These are phyloP conservation scores for Mesorhabditis sp. DNA, from an alignment of 2,888 invertebrate species.

Conservation along the genomic window DNA sequence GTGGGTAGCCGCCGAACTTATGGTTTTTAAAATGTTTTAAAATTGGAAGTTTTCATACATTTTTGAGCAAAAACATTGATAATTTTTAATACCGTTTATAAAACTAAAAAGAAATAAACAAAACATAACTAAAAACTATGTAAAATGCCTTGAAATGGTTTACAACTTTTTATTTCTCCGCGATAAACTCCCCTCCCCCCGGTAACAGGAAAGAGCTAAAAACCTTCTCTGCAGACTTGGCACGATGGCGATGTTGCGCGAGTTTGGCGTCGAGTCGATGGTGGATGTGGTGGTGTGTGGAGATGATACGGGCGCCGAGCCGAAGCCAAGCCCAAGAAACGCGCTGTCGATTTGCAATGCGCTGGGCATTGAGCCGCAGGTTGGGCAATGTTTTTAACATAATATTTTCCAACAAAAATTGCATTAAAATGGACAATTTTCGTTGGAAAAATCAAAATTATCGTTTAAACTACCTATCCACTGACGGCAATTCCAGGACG, in stretches of 20 bases:
- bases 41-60: not conserved
- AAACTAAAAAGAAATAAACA: too few species aligned
- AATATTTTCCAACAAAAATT: not conserved
- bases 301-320: slow-evolving; percentile 59
- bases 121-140: not conserved
- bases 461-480: too few species aligned
- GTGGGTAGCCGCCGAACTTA: slow-evolving; percentile 14
- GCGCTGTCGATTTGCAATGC: slow-evolving; percentile 55
- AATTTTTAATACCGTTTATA: slow-evolving; percentile 7
- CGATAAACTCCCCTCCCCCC: too few species aligned
- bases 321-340: slow-evolving; percentile 61
- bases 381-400: slow-evolving; percentile 7
- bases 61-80: not conserved
- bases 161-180: too few species aligned
- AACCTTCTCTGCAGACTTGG: slow-evolving; percentile 36
- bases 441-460: too few species aligned
- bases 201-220: not conserved
- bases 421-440: not conserved
- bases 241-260: slow-evolving; percentile 40
- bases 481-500: slow-evolving; percentile 33
- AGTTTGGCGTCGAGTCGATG: slow-evolving; percentile 47
- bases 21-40: not conserved
- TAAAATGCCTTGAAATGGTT: not conserved
- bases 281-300: slow-evolving; percentile 62
- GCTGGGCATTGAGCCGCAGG: slow-evolving; percentile 44